Evolutionary conservation across 1,140 invertebrate genomes (phyloP).

Genomic region (Grapholita molesta): DNA sequence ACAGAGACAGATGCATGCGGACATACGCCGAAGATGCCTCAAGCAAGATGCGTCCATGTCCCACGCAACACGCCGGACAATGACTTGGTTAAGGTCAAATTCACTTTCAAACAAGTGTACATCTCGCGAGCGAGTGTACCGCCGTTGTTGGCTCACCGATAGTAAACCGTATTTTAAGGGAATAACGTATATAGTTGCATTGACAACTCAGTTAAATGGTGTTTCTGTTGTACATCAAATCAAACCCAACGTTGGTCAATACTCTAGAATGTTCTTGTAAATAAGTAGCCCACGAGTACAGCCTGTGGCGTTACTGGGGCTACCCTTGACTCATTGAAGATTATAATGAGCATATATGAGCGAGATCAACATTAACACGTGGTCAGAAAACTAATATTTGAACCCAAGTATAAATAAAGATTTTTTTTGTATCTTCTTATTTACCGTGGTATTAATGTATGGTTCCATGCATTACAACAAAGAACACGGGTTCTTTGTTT

Average conservation of each 20-base stretch:
- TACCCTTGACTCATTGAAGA: background rate
- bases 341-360: background rate
- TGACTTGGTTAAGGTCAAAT: slow-evolving; percentile 15
- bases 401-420: too few relatives aligned
- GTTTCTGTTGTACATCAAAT: background rate
- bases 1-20: background rate
- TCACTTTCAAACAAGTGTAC: slow-evolving; percentile 9
- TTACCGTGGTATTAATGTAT: too few relatives aligned
- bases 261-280: slow-evolving; percentile 3
- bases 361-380: background rate
- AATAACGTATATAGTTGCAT: background rate
- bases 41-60: background rate
- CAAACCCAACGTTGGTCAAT: background rate
- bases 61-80: slow-evolving; percentile 8
- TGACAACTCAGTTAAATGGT: background rate
- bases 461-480: too few relatives aligned
- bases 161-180: background rate
- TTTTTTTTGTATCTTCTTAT: too few relatives aligned
- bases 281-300: background rate
- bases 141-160: background rate
- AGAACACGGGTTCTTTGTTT: too few relatives aligned
- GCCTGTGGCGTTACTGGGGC: background rate
- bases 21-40: background rate
- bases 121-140: background rate
- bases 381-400: background rate